These are phyloP conservation scores for Nyctibius grandis DNA, from an alignment of 2,797 vertebrate species.

Conservation along the genomic window DNA sequence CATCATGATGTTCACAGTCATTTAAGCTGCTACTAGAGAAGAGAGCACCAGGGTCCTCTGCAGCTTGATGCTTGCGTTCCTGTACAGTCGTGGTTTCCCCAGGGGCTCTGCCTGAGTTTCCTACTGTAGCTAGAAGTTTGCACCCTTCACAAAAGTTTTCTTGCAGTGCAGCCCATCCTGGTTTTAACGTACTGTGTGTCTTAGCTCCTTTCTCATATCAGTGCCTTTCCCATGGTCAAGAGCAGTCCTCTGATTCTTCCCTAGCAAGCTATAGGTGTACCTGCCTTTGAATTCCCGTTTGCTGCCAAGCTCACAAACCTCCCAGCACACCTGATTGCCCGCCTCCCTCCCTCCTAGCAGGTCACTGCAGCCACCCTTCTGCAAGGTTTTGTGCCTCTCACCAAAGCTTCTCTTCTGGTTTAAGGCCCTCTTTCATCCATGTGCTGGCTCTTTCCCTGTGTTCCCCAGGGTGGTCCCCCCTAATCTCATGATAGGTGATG, in stretches of 20 bases:
- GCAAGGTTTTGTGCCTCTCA: neutral
- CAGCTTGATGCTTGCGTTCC: neutral
- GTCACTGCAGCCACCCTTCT: neutral
- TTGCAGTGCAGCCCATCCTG: neutral
- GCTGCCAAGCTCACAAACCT: neutral
- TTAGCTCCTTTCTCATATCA: neutral
- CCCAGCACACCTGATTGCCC: fast-evolving
- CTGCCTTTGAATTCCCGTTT: neutral
- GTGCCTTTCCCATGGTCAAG: neutral
- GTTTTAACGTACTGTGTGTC: neutral
- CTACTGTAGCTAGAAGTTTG: neutral
- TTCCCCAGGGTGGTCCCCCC: neutral
- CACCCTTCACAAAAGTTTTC: neutral
- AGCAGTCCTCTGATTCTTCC: neutral
- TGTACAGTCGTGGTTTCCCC: fast-evolving
- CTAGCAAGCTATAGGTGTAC: fast-evolving
- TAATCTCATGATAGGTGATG: too few species aligned
- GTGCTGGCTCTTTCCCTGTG: fast-evolving
- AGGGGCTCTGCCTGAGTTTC: neutral
- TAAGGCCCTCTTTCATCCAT: neutral
- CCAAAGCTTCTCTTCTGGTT: neutral
- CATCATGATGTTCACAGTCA: neutral
- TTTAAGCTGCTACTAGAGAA: neutral
- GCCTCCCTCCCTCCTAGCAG: neutral
- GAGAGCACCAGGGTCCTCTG: neutral